Conservation (phyloP, 2,113 vertebrate genomes). For the Sceloporus tristichus region DNA sequence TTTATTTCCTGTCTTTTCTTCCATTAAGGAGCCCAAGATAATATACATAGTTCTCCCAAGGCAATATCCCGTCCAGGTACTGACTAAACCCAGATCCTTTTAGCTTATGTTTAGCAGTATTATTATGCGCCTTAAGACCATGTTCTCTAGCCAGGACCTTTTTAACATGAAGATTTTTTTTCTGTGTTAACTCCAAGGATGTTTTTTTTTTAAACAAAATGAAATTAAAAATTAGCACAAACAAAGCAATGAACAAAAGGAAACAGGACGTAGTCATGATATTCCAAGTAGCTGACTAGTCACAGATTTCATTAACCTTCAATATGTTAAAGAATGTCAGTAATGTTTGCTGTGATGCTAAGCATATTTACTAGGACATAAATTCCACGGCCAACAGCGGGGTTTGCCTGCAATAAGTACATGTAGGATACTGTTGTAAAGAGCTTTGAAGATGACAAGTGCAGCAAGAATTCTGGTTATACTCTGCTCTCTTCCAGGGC, state of each 20-base stretch:
- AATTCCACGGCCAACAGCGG: neutral
- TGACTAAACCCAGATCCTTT: neutral
- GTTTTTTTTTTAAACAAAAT: neutral
- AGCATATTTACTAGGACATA: neutral
- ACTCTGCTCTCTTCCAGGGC: slow-evolving; percentile 7
- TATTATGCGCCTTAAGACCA: neutral
- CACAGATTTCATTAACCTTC: neutral
- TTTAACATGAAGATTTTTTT: neutral
- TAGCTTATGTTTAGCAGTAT: neutral
- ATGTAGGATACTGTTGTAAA: slow-evolving; percentile 10
- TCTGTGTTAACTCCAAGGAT: neutral
- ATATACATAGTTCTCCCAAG: neutral
- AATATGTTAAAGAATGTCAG: slow-evolving; percentile 6
- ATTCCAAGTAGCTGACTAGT: neutral
- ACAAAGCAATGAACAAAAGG: neutral
- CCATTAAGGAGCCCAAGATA: neutral
- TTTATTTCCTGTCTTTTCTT: neutral
- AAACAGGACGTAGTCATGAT: neutral
- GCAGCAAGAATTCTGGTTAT: slow-evolving; percentile 39
- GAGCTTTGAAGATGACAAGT: slow-evolving; percentile 35
- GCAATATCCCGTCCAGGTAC: neutral
- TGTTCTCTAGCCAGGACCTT: neutral
- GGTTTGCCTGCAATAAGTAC: slow-evolving; percentile 6
- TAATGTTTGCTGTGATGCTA: neutral
- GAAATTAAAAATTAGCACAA: neutral